phyloP scores from a whole-genome alignment of 2,113 vertebrate genomes.

The Aspidoscelis tigris region DNA sequence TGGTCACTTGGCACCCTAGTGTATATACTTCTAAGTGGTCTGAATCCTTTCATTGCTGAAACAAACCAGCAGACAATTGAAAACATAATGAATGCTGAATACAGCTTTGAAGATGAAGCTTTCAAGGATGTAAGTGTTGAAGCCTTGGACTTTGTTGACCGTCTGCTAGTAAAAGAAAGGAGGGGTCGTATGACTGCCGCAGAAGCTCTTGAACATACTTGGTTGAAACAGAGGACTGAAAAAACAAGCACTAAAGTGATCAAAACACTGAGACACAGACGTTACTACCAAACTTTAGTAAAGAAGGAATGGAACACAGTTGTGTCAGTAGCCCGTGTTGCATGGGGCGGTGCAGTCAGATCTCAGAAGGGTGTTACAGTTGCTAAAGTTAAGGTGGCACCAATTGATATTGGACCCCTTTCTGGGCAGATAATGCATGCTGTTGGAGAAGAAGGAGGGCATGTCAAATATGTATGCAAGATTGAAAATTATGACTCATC shows the following conservation, averaged over 20 bases:
- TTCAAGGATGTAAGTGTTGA: constrained; percentile 90
- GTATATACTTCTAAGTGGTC: constrained; percentile 92
- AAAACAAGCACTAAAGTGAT: constrained; percentile 88
- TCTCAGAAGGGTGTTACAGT: constrained; percentile 90
- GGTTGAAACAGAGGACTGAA: constrained; percentile 88
- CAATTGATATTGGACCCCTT: constrained; percentile 93
- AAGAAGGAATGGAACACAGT: constrained; percentile 95
- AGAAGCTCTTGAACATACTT: constrained; percentile 90
- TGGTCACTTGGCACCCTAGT: constrained; percentile 94
- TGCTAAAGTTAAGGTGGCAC: constrained; percentile 94
- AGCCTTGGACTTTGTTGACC: constrained; percentile 94
- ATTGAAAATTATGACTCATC: constrained; percentile 96
- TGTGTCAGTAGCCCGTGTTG: constrained; percentile 92
- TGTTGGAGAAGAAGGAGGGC: constrained; percentile 85
- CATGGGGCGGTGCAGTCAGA: constrained; percentile 90
- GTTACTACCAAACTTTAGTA: constrained; percentile 92
- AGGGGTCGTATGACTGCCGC: constrained; percentile 94
- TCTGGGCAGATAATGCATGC: constrained; percentile 88
- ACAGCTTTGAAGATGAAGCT: constrained; percentile 93
- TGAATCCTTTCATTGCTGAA: constrained; percentile 96
- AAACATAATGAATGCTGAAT: constrained; percentile 94
- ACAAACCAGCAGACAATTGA: constrained; percentile 97
- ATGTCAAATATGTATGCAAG: constrained; percentile 87
- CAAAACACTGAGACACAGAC: constrained; percentile 88
- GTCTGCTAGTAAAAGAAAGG: constrained; percentile 93